phyloP scores from a whole-genome alignment of 2,888 invertebrate species.

The Bibio marci region DNA sequence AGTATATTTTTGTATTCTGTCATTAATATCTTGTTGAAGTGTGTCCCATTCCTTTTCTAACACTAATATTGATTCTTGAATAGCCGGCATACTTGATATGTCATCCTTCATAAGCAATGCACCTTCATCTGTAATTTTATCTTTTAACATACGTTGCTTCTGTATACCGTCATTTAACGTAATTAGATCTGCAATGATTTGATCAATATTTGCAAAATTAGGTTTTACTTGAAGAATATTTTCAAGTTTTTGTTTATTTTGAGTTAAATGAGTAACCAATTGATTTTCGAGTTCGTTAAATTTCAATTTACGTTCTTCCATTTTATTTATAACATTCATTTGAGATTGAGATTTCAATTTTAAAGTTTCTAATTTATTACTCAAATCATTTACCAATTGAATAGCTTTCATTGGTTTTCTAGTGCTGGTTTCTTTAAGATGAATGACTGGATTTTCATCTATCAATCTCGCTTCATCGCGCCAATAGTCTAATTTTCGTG shows the following conservation, averaged over 20 bases:
- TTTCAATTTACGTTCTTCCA: conserved; percentile 58
- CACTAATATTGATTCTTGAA: conserved; percentile 61
- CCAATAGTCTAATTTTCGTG: conserved; percentile 50
- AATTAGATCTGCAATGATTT: conserved; percentile 31
- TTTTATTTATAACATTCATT: conserved; percentile 47
- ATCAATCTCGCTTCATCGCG: conserved; percentile 48
- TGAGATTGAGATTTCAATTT: conserved; percentile 48
- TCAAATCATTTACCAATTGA: conserved; percentile 52
- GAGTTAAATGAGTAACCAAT: conserved; percentile 44
- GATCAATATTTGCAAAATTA: conserved; percentile 24
- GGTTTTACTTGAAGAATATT: conserved; percentile 21
- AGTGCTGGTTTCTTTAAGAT: conserved; percentile 50
- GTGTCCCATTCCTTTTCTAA: conserved; percentile 71
- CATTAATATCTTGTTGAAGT: conserved; percentile 52
- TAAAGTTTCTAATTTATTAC: conserved; percentile 48
- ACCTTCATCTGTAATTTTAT: conserved; percentile 63
- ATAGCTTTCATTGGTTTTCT: conserved; percentile 57
- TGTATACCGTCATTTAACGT: conserved; percentile 37
- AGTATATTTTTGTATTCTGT: conserved; percentile 55
- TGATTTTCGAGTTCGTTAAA: conserved; percentile 58
- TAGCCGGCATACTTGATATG: conserved; percentile 57
- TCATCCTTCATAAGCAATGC: conserved; percentile 65
- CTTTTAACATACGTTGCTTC: conserved; percentile 41
- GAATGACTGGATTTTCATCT: conserved; percentile 48
- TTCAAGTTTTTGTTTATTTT: conserved; percentile 21